Evolutionary conservation across 2,113 vertebrate species (phyloP).

Genomic region (Grallaria varia): DNA sequence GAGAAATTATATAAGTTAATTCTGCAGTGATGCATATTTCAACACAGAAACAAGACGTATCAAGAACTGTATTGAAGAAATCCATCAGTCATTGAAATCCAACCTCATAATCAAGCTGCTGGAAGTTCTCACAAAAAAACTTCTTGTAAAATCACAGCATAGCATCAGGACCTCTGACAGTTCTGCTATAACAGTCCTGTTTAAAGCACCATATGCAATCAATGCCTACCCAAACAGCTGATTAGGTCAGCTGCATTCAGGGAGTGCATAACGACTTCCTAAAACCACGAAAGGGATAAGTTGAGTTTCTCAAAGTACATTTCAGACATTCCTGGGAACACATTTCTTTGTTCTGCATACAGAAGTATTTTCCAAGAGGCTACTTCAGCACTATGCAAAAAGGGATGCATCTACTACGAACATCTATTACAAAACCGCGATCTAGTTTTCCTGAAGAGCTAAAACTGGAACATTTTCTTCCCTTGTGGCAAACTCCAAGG

Average conservation of each 20-base stretch:
- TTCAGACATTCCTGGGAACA: neutral
- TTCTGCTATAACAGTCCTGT: neutral
- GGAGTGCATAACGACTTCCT: neutral
- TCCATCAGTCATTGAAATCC: neutral
- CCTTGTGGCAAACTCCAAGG: neutral
- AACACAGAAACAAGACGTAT: neutral
- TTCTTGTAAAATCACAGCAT: neutral
- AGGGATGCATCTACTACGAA: neutral
- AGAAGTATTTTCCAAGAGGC: neutral
- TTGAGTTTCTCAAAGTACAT: neutral
- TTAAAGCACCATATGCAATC: neutral
- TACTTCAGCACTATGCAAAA: neutral
- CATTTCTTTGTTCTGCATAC: neutral
- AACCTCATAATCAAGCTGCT: neutral
- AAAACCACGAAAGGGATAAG: fast-evolving
- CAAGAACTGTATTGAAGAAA: neutral
- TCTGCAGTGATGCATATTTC: neutral
- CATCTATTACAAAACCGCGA: neutral
- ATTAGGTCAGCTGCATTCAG: neutral
- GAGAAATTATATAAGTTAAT: neutral
- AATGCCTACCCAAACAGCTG: neutral
- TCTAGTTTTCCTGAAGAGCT: conserved; percentile 2
- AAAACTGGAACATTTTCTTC: neutral
- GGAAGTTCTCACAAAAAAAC: neutral
- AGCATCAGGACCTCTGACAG: neutral